Conservation (phyloP, 2,113 vertebrate genomes). For the Sinocyclocheilus rhinocerous region DNA sequence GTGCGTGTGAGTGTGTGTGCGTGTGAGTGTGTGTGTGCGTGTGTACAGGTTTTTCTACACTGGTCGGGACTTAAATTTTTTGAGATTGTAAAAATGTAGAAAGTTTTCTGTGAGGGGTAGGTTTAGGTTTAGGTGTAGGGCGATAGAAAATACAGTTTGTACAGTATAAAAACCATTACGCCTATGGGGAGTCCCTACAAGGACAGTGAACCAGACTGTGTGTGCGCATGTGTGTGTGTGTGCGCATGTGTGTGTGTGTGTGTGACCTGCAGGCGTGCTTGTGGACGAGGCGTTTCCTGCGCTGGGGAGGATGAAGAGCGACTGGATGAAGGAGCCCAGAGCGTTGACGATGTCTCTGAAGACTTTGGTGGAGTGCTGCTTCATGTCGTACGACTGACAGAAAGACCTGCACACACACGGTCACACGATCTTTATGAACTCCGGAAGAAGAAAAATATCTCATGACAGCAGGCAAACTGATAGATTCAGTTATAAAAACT, state of each 20-base stretch:
- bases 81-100: no score
- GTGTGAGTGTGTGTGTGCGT: no score
- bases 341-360: slow-evolving; percentile 98
- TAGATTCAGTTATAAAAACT: neutral
- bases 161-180: no score
- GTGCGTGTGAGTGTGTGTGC: no score
- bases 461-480: neutral
- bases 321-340: slow-evolving; percentile 97
- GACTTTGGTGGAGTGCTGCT: slow-evolving; percentile 98
- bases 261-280: slow-evolving; percentile 82
- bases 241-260: neutral
- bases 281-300: slow-evolving; percentile 77
- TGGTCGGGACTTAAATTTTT: no score
- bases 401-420: slow-evolving; percentile 81
- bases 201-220: no score
- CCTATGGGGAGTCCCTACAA: no score
- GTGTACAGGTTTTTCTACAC: no score
- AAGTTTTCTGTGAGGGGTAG: no score
- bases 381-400: slow-evolving; percentile 99
- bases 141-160: no score
- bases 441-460: neutral
- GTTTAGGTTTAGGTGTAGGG: no score
- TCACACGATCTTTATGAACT: neutral
- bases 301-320: slow-evolving; percentile 90
- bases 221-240: neutral